Evolutionary conservation across 2,797 vertebrate genomes (phyloP).

Genomic region (Glossophaga mutica): DNA sequence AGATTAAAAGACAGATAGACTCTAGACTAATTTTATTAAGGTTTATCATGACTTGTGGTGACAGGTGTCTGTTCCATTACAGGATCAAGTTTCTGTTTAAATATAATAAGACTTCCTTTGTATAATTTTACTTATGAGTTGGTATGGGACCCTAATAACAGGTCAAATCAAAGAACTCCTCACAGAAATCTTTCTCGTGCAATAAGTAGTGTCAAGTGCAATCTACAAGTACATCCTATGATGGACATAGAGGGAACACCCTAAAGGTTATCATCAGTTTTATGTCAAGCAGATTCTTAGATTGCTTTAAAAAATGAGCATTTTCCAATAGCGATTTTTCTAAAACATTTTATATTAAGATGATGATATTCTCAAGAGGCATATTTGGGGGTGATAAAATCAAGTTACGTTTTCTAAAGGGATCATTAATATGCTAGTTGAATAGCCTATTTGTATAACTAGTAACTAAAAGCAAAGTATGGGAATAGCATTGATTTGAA

Average conservation of each 20-base stretch:
- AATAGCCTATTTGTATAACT: neutral
- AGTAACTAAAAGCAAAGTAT: constrained; percentile 11
- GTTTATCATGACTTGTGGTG: neutral
- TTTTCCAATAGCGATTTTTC: neutral
- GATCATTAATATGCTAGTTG: neutral
- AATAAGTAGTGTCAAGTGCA: neutral
- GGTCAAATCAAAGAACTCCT: constrained; percentile 31
- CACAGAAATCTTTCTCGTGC: constrained; percentile 34
- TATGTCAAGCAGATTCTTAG: constrained; percentile 29
- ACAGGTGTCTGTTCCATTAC: neutral
- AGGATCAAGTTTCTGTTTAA: constrained; percentile 15
- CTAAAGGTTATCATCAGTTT: constrained; percentile 5
- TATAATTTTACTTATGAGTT: neutral
- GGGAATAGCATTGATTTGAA: constrained; percentile 21
- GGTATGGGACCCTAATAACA: neutral
- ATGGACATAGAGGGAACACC: neutral
- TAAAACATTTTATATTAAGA: constrained; percentile 29
- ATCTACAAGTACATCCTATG: neutral
- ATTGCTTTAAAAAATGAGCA: constrained; percentile 16
- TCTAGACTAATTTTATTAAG: constrained; percentile 8
- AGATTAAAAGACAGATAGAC: constrained; percentile 14
- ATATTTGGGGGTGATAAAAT: neutral
- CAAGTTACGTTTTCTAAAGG: constrained; percentile 23
- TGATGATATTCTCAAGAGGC: neutral
- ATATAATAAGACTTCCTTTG: neutral